Evolutionary conservation across 2,797 vertebrate species (phyloP).

Genomic region (Pelodytes ibericus): DNA sequence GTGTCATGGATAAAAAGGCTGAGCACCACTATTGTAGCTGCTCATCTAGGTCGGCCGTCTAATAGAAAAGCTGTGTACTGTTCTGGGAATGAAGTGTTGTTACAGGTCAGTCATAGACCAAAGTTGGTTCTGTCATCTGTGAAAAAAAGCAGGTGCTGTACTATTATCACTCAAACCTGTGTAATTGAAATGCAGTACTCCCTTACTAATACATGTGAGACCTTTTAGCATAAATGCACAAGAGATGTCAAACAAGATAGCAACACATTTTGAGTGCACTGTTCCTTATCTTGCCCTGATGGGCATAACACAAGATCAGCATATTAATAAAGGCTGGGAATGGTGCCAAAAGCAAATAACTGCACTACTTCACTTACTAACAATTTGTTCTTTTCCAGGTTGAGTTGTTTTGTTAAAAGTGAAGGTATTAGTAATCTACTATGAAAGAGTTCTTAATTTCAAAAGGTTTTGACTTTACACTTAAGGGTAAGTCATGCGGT

Average conservation of each 20-base stretch:
- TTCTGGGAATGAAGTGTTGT: not conserved
- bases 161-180: not conserved
- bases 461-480: too few species aligned
- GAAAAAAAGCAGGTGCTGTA: not conserved
- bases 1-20: not conserved
- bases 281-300: not conserved
- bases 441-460: too few species aligned
- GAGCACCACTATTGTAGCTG: not conserved
- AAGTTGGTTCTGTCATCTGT: not conserved
- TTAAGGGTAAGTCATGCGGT: too few species aligned
- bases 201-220: not conserved
- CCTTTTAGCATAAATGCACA: not conserved
- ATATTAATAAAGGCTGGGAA: slow-evolving; percentile 2
- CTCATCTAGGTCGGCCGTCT: not conserved
- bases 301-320: not conserved
- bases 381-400: not conserved
- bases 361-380: not conserved
- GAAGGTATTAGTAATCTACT: too few species aligned
- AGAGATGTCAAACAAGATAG: not conserved
- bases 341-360: not conserved
- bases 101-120: not conserved
- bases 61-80: not conserved
- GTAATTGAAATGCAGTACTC: not conserved
- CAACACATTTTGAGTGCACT: not conserved
- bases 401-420: not conserved